phyloP scores from a whole-genome alignment of 2,888 invertebrate genomes.

The Nymphalis c-album region DNA sequence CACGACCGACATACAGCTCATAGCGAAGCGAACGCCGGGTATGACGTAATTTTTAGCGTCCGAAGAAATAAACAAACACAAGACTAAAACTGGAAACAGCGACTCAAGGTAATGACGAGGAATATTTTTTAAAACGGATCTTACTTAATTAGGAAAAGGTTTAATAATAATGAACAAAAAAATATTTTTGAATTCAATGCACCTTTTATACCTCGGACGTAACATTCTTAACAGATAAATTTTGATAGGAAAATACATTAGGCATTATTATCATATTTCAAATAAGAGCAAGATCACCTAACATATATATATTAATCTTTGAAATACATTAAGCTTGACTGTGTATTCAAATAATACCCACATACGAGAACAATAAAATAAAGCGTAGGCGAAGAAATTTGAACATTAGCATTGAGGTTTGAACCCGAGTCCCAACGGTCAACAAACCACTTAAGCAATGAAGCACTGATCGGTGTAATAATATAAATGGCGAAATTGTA shows the following conservation, averaged over 20 bases:
- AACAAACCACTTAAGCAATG: slow-evolving; percentile 33
- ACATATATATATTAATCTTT: not conserved
- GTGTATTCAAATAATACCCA: not conserved
- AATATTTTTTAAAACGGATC: slow-evolving; percentile 18
- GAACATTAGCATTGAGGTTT: slow-evolving; percentile 12
- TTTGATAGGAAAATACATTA: too few species aligned
- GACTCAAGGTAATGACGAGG: slow-evolving; percentile 33
- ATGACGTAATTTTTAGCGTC: slow-evolving; percentile 36
- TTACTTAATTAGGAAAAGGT: slow-evolving; percentile 15
- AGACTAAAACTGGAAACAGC: slow-evolving; percentile 40
- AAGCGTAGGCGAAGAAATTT: slow-evolving; percentile 22
- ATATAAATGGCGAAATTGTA: slow-evolving; percentile 57
- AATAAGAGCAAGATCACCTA: too few species aligned
- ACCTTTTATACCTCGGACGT: not conserved
- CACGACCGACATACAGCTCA: slow-evolving; percentile 52
- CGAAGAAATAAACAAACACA: slow-evolving; percentile 38
- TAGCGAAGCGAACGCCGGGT: slow-evolving; percentile 43
- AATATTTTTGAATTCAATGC: not conserved
- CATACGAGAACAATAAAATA: not conserved
- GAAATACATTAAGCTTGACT: not conserved
- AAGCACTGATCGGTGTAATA: slow-evolving; percentile 30
- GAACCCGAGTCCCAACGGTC: slow-evolving; percentile 21
- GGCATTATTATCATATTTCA: too few species aligned
- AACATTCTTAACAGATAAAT: too few species aligned
- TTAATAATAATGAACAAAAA: not conserved